Base-by-base conservation (phyloP, 2,113 vertebrate species). In the Panthera tigris region DNA sequence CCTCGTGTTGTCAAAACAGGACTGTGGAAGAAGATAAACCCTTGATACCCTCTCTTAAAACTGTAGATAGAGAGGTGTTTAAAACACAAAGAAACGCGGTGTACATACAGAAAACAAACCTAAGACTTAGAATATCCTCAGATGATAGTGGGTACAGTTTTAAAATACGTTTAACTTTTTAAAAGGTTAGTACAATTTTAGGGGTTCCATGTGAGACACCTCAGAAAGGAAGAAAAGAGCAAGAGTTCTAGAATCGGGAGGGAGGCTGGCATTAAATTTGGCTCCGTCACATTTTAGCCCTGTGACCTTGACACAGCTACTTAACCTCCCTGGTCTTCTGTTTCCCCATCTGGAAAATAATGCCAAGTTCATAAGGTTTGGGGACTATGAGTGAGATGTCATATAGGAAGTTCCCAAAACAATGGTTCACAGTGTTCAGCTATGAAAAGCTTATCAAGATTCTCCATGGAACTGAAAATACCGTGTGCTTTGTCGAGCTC, bases 21-120 rank as follows among this genome's bases (percentile, higher is more conserved):
- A 73, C 93, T 91, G 66, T 90, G 50, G 61, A 80, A 48, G 65
- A 94, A 96, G 95, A 97, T 97, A 97, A 98, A 97, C 91, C 31
- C 84, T 88, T 73, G 74, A 91, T 50, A 79, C 21, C 39, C 16
- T 92, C 80, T 76, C 74, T 95, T 80, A 96, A 97, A 96, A 96
- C 66, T 36, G 7, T 39, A 95, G 87, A 36, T 12, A 81, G 71
- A 95, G 81, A 88, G 85, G 74, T 94, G 90, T 39, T 96, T 95
- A 74, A 96, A 95, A 96, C 84, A 92, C 92, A 97, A 92, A 94
- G 52, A 97, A 94, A 94, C 65, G 68, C 82, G n/a, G 27, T 55
- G 92, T 88, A 50, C 29, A 48, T 13, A 90, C 48, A 78, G 89
- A 90, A 92, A 94, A 93, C 45, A 97, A 82, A 83, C 25, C 18